Conservation (phyloP, 2,113 vertebrate species). For the Polyodon spathula region DNA sequence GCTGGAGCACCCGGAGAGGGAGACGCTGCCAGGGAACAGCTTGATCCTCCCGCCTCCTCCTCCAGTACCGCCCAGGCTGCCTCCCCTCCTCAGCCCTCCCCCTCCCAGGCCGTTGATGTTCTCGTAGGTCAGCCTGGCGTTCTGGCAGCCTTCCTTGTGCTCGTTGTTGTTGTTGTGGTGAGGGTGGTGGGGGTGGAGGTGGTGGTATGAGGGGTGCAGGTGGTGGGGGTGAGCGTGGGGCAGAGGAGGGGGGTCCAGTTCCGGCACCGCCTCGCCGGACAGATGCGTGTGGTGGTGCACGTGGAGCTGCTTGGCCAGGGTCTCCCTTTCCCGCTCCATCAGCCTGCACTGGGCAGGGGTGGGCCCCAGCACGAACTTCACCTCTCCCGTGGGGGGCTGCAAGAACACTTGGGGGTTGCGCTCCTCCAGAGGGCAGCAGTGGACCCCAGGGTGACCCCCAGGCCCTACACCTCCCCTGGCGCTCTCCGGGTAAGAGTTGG, state of each 20-base stretch:
- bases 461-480: constrained; percentile 43
- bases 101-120: constrained; percentile 72
- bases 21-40: constrained; percentile 57
- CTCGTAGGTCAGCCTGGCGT: constrained; percentile 75
- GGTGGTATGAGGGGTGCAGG: constrained; percentile 53
- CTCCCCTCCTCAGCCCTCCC: constrained; percentile 23
- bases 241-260: constrained; percentile 46
- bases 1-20: constrained; percentile 62
- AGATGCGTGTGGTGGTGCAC: constrained; percentile 39
- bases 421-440: constrained; percentile 69
- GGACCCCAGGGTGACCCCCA: constrained; percentile 51
- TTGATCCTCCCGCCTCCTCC: constrained; percentile 50
- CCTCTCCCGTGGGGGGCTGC: constrained; percentile 76
- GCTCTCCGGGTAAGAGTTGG: constrained; percentile 60
- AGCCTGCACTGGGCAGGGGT: constrained; percentile 66
- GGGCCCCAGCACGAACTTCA: constrained; percentile 88
- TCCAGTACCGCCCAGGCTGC: too few relatives aligned
- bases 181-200: constrained; percentile 45
- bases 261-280: constrained; percentile 47
- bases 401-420: constrained; percentile 82
- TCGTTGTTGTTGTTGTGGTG: constrained; percentile 71
- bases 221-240: constrained; percentile 54
- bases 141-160: constrained; percentile 56
- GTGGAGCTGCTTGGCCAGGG: constrained; percentile 24
- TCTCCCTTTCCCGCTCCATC: constrained; percentile 54